phyloP scores from a whole-genome alignment of 2,113 vertebrate genomes.

The Nansenia antarctica region DNA sequence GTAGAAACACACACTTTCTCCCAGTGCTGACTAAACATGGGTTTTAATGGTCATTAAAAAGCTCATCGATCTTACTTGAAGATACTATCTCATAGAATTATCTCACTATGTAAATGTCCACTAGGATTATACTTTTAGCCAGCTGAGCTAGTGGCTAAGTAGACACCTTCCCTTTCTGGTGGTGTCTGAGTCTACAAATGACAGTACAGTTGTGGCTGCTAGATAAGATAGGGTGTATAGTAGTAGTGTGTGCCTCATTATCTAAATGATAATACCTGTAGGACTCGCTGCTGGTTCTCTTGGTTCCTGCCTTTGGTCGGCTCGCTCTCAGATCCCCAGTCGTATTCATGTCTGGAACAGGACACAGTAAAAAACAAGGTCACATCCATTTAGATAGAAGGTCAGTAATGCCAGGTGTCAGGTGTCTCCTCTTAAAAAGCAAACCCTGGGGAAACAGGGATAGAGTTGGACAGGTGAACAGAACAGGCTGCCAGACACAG shows the following conservation, averaged over 20 bases:
- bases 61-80: no score
- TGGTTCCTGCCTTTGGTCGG: constrained; percentile 21
- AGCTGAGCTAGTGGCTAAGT: no score
- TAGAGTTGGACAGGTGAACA: constrained; percentile 9
- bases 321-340: constrained; percentile 20
- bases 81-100: not conserved
- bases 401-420: not conserved
- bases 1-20: no score
- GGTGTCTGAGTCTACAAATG: no score
- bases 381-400: constrained; percentile 4
- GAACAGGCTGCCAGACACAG: not conserved
- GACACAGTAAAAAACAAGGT: not conserved
- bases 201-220: not conserved
- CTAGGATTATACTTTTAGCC: not conserved
- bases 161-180: no score
- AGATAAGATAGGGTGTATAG: not conserved
- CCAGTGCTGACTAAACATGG: no score
- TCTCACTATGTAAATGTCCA: no score
- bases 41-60: no score
- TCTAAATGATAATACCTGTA: constrained; percentile 20
- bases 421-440: not conserved
- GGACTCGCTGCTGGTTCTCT: constrained; percentile 17
- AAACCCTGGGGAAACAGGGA: not conserved
- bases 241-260: not conserved
- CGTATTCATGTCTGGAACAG: constrained; percentile 24